A percentile compares a stretch with the other conserved stretches of the same genome.
Evolutionary conservation across 2,888 invertebrate genomes (phyloP).

Genomic region (Hofmannophila pseudospretella): DNA sequence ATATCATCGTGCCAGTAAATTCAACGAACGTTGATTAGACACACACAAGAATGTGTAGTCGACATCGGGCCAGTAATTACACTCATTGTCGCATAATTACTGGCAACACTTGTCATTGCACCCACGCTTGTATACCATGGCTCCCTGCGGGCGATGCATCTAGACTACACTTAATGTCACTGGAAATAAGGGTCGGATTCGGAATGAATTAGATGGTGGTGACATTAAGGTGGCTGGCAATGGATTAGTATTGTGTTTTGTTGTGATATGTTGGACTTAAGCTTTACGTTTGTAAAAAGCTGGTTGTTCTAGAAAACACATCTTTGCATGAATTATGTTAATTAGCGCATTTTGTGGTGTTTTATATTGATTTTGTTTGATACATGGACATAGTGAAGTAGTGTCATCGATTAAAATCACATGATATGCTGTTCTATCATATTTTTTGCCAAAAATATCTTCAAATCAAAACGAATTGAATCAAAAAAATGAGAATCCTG

Average conservation of each 20-base stretch:
- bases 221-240: conserved; percentile 14
- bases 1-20: too few species aligned
- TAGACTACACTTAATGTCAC: conserved; percentile 30
- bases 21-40: conserved; percentile 61
- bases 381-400: too few species aligned
- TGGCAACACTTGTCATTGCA: conserved; percentile 63
- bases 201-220: conserved; percentile 17
- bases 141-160: too few species aligned
- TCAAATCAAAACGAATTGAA: too few species aligned
- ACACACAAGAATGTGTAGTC: conserved; percentile 29
- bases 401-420: too few species aligned
- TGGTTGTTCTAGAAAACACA: neutral
- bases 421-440: too few species aligned
- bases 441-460: too few species aligned
- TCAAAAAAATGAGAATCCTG: too few species aligned
- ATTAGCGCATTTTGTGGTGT: too few species aligned
- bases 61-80: conserved; percentile 55
- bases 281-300: neutral
- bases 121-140: too few species aligned
- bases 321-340: neutral
- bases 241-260: conserved; percentile 17
- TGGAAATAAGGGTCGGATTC: conserved; percentile 25
- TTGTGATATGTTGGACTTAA: conserved; percentile 14
- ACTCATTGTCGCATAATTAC: conserved; percentile 73
- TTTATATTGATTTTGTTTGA: too few species aligned